These are phyloP conservation scores for Caloenas nicobarica DNA, from an alignment of 2,113 vertebrate genomes.

Conservation along the genomic window DNA sequence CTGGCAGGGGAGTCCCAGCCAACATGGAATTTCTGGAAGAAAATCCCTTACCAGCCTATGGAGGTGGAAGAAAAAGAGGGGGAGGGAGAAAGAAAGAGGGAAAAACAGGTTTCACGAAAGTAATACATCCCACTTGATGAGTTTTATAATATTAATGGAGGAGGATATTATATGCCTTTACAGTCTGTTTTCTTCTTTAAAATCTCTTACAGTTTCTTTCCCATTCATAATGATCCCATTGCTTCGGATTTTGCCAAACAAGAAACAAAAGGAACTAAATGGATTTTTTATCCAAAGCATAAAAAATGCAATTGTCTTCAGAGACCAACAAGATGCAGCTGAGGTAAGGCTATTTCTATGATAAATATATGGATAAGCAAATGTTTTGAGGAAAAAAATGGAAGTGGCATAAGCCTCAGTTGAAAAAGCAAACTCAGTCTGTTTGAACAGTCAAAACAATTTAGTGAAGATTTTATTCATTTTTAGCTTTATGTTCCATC, in stretches of 20 bases:
- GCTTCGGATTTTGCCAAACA: slow-evolving; percentile 80
- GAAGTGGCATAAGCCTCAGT: neutral
- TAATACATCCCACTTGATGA: neutral
- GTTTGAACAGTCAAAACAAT: neutral
- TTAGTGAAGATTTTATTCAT: slow-evolving; percentile 3
- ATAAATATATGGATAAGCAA: neutral
- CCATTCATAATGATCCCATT: slow-evolving; percentile 85
- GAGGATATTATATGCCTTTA: neutral
- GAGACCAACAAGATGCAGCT: slow-evolving; percentile 83
- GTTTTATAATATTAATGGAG: neutral
- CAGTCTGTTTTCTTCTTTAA: neutral
- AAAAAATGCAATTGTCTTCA: slow-evolving; percentile 83
- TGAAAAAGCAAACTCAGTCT: neutral
- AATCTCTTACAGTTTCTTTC: slow-evolving; percentile 83
- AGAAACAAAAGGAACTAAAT: slow-evolving; percentile 82
- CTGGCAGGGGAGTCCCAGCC: neutral
- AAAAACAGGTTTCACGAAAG: neutral
- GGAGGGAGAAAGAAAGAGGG: neutral
- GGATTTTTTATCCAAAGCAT: slow-evolving; percentile 85
- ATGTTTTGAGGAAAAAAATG: neutral
- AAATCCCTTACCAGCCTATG: neutral
- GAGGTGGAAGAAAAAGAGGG: neutral
- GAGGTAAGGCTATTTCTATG: slow-evolving; percentile 79
- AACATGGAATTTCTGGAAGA: neutral
- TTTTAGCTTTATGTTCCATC: neutral